phyloP scores from a whole-genome alignment of 2,113 vertebrate genomes.

The Hypanus sabinus region DNA sequence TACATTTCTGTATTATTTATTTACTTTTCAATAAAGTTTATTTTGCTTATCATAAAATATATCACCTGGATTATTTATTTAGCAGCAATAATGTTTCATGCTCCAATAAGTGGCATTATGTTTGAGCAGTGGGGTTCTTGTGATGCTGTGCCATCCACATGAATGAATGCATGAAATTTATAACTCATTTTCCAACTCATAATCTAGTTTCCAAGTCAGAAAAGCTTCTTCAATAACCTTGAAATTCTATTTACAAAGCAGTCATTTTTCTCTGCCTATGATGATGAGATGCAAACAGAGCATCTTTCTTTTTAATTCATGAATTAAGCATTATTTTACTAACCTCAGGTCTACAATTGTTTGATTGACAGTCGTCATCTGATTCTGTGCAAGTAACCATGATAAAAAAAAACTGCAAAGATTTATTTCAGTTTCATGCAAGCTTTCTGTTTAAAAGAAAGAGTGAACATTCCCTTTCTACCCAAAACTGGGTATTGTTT shows the following conservation, averaged over 20 bases:
- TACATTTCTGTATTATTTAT: conserved; percentile 37
- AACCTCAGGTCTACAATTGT: neutral
- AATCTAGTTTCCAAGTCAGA: conserved; percentile 36
- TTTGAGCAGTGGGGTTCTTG: neutral
- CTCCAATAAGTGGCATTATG: conserved; percentile 18
- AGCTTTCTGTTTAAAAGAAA: neutral
- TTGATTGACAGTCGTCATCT: conserved; percentile 7
- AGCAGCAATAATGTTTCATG: conserved; percentile 35
- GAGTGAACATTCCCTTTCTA: too few relatives aligned
- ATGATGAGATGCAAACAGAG: conserved; percentile 13
- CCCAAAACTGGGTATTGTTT: neutral
- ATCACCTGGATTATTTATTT: conserved; percentile 35
- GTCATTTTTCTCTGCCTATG: conserved; percentile 7
- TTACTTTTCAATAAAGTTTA: conserved; percentile 37
- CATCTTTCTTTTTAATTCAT: conserved; percentile 26
- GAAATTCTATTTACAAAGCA: conserved; percentile 35
- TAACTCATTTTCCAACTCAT: conserved; percentile 23
- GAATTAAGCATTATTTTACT: neutral
- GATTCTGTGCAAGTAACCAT: neutral
- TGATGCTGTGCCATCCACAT: neutral
- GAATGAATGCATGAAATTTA: conserved; percentile 35
- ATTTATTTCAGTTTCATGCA: neutral
- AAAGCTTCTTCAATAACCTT: conserved; percentile 36
- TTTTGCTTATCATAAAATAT: conserved; percentile 36
- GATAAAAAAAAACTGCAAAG: neutral